Conservation (phyloP, 1,140 invertebrate species). For the Zophobas morio region DNA sequence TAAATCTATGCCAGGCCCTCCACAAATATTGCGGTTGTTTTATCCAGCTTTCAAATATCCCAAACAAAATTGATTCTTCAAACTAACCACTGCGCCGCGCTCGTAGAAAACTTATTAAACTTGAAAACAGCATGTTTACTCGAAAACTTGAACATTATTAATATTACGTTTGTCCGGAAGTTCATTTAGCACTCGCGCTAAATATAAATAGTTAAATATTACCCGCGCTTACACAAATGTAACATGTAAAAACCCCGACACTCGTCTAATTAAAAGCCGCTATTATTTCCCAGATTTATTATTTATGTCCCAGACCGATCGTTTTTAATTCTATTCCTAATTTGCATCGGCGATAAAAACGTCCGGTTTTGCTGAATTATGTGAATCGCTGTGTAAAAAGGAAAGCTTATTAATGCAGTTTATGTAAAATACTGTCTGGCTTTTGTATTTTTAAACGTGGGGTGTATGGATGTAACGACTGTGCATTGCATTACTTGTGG, state of each 20-base stretch:
- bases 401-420: conserved; percentile 17
- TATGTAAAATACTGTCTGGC: conserved; percentile 6
- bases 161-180: conserved; percentile 3
- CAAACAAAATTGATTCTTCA: neutral
- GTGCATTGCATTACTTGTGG: conserved; percentile 17
- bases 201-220: too few species aligned
- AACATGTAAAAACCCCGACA: too few species aligned
- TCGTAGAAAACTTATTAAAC: conserved; percentile 8
- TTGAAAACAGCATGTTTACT: conserved; percentile 5
- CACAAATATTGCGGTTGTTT: too few species aligned
- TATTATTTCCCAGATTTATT: neutral
- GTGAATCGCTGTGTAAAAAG: neutral
- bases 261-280: too few species aligned
- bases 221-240: too few species aligned
- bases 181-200: neutral
- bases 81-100: neutral
- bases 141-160: conserved; percentile 1
- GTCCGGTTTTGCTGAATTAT: neutral
- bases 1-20: too few species aligned
- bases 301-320: neutral
- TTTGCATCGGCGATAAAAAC: neutral
- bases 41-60: neutral
- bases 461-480: conserved; percentile 11
- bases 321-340: neutral
- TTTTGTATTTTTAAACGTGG: conserved; percentile 29